Base-by-base conservation (phyloP, 2,113 vertebrate genomes). In the Microtus pennsylvanicus region DNA sequence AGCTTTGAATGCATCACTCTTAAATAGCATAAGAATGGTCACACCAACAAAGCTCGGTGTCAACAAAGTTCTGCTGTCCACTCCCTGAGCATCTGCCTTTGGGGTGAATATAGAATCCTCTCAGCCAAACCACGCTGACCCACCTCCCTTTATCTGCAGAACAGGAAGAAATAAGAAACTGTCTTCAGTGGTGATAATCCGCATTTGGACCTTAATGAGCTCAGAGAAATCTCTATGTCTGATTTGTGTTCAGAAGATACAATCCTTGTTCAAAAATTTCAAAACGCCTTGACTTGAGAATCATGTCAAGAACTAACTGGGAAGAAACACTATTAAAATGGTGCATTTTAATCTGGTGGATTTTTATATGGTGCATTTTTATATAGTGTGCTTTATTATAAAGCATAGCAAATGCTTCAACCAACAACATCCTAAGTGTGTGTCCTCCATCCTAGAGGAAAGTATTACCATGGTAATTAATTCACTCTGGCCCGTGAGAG, bases 161-260 rank as follows among this genome's bases (percentile, higher is more conserved):
- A 95, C 61, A 65, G 74, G 33, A 95, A 94, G 83, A 91, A 97
- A 95, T 75, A 96, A 83, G 16, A 83, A 92, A 94, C 61, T 69
- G 50, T 92, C 93, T 97, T 78, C 70, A 95, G 69, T 63, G 26
- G 87, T 58, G 4, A 61, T 87, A 58, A 70, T 38, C 24, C 50
- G 74, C 24, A 90, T 63, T 93, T 92, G n/a, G 0, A 72, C 91
- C 93, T 90, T 92, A 96, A 97, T 95, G 45, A 96, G 26, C 50
- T 72, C 75, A 42, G 70, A 93, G 65, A 93, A 95, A 83, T 14
- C 16, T 75, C 30, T 70, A 55, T 47, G 75, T 95, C 47, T 96
- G 35, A 77, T 97, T 94, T 61, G 35, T 52, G 45, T 70, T 96
- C 52, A 89, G 69, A 94, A 89, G 47, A 78, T 45, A 35, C 92